These are phyloP conservation scores for Sciaenops ocellatus DNA, from an alignment of 2,797 vertebrate species.

Conservation along the genomic window DNA sequence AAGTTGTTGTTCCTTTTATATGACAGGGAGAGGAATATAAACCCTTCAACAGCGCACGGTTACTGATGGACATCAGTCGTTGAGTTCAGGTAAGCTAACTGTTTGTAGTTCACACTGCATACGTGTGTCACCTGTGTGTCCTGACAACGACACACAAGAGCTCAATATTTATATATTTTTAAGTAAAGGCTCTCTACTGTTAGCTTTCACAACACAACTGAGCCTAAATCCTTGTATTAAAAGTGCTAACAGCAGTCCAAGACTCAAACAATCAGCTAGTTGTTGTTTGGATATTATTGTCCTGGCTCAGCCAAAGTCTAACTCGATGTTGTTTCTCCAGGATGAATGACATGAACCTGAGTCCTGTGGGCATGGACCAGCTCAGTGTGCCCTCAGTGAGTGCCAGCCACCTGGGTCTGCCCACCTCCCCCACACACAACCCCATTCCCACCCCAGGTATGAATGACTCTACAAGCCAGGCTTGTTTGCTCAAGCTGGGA, in stretches of 20 bases:
- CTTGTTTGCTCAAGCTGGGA: background rate
- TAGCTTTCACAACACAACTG: background rate
- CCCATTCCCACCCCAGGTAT: constrained; percentile 93
- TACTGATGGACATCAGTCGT: constrained; percentile 41
- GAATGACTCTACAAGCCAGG: background rate
- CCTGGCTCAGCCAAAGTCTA: background rate
- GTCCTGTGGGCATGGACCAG: constrained; percentile 98
- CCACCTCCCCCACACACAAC: constrained; percentile 95
- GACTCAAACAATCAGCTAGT: background rate
- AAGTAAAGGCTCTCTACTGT: accelerated
- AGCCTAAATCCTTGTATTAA: background rate
- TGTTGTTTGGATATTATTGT: background rate
- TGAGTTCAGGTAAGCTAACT: constrained; percentile 71
- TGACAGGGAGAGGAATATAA: constrained; percentile 25
- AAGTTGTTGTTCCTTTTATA: constrained; percentile 7
- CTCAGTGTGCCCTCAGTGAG: constrained; percentile 95
- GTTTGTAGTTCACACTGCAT: background rate
- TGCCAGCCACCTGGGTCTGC: constrained; percentile 93
- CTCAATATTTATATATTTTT: background rate
- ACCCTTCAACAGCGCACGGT: constrained; percentile 8
- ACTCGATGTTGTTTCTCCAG: constrained; percentile 72
- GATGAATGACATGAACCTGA: constrained; percentile 99
- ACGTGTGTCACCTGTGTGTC: background rate
- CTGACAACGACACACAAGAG: background rate
- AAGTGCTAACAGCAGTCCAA: background rate